These are phyloP conservation scores for Spinus pinus DNA, from an alignment of 2,797 vertebrate species.

Conservation along the genomic window DNA sequence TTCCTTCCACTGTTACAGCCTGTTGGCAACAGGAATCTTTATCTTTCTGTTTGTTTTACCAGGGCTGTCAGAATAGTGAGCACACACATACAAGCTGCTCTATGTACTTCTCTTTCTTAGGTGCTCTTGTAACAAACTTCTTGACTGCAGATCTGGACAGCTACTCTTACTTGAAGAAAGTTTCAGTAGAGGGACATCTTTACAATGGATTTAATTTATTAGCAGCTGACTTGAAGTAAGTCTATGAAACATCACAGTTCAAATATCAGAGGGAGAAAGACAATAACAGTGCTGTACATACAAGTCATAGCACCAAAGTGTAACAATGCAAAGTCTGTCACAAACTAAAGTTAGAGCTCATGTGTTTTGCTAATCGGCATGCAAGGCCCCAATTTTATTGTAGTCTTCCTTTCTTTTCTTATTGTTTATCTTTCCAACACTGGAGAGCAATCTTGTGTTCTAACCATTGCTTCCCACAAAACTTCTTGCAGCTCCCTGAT, in stretches of 20 bases:
- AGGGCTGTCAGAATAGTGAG: not conserved
- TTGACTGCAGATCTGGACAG: conserved; percentile 87
- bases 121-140: conserved; percentile 91
- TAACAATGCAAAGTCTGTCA: not conserved
- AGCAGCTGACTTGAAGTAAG: conserved; percentile 94
- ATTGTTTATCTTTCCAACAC: not conserved
- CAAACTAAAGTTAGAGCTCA: not conserved
- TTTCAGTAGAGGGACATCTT: conserved; percentile 87
- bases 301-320: not conserved
- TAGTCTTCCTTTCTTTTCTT: not conserved
- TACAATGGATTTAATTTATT: conserved; percentile 98
- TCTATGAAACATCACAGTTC: not conserved
- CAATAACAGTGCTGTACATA: not conserved
- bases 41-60: not conserved
- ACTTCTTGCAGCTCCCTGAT: not conserved
- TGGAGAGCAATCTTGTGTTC: not conserved
- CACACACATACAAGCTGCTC: not conserved
- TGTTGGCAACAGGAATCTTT: not conserved
- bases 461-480: not conserved
- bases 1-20: not conserved
- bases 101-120: conserved; percentile 66
- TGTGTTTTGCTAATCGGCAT: not conserved
- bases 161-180: conserved; percentile 92
- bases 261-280: not conserved
- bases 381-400: not conserved